These are phyloP conservation scores for Caenorhabditis becei DNA, from an alignment of 2,888 invertebrate species.

Conservation along the genomic window DNA sequence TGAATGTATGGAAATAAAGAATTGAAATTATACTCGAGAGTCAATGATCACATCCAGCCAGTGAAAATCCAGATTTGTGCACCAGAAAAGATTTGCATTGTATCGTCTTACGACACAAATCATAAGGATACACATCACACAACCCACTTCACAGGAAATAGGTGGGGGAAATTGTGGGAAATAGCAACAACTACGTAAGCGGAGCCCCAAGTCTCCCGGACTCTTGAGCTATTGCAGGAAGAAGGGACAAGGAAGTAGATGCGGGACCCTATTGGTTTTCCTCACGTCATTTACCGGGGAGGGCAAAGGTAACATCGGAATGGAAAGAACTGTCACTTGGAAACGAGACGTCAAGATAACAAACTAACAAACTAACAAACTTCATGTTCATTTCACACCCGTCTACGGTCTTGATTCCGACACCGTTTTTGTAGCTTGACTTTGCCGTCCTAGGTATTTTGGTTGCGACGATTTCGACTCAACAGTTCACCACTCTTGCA, in stretches of 20 bases:
- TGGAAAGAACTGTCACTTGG: not conserved
- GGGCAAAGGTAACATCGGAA: not conserved
- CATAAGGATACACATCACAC: slow-evolving; percentile 5
- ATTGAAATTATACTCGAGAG: no score
- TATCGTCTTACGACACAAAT: not conserved
- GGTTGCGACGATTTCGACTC: not conserved
- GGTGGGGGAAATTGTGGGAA: no score
- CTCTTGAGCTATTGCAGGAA: slow-evolving; percentile 7
- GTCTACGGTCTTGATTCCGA: not conserved
- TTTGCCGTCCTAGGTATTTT: not conserved
- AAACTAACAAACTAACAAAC: not conserved
- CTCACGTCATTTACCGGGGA: not conserved
- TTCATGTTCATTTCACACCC: not conserved
- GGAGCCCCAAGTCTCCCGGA: slow-evolving; percentile 2
- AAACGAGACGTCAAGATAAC: slow-evolving; percentile 3
- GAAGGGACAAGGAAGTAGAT: slow-evolving; percentile 9
- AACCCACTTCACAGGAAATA: slow-evolving; percentile 18
- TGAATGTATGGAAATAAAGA: no score
- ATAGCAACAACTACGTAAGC: slow-evolving; percentile 10
- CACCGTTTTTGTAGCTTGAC: not conserved
- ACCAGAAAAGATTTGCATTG: not conserved
- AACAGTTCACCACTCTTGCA: slow-evolving; percentile 5
- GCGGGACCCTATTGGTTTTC: not conserved
- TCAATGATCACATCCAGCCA: not conserved
- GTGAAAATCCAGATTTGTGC: not conserved